Percentiles rank a stretch among this genome's conserved stretches.
These are phyloP conservation scores for Trisateles emortualis DNA, from an alignment of 2,888 invertebrate genomes.

Conservation along the genomic window DNA sequence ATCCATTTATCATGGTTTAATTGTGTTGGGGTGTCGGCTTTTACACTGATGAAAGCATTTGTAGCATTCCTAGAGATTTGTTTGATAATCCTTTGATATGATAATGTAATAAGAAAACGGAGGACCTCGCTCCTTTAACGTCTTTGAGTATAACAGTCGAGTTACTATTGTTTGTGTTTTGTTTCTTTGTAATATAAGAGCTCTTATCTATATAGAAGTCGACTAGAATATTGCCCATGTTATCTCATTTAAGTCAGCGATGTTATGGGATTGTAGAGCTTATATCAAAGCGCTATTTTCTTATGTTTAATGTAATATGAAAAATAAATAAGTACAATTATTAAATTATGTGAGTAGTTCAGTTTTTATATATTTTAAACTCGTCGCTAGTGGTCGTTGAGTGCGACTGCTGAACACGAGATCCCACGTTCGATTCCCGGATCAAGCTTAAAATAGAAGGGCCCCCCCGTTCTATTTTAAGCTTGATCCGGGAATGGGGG, in stretches of 20 bases:
- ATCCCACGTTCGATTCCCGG: too few species aligned
- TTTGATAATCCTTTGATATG: constrained; percentile 80
- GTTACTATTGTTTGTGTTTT: constrained; percentile 33
- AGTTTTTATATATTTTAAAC: too few species aligned
- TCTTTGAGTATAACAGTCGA: constrained; percentile 23
- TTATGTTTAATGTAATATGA: too few species aligned
- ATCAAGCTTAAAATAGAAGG: too few species aligned
- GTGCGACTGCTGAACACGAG: too few species aligned
- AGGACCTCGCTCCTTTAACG: constrained; percentile 38
- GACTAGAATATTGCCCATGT: constrained; percentile 21
- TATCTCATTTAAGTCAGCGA: constrained; percentile 6
- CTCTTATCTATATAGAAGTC: constrained; percentile 26
- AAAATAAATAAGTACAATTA: too few species aligned
- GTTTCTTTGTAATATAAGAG: constrained; percentile 35
- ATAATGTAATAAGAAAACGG: constrained; percentile 75
- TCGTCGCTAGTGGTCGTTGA: too few species aligned
- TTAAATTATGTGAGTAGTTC: too few species aligned
- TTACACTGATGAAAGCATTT: constrained; percentile 68
- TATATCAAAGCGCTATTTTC: neutral
- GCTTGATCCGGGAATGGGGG: too few species aligned
- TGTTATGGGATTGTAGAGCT: neutral
- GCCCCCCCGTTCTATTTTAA: too few species aligned
- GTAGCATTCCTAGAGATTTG: constrained; percentile 61
- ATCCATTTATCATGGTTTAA: constrained; percentile 85
- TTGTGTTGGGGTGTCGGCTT: constrained; percentile 76